Percentiles rank a stretch among this genome's conserved stretches.
phyloP scores from a whole-genome alignment of 2,888 invertebrate genomes.

The Drosophila testacea region DNA sequence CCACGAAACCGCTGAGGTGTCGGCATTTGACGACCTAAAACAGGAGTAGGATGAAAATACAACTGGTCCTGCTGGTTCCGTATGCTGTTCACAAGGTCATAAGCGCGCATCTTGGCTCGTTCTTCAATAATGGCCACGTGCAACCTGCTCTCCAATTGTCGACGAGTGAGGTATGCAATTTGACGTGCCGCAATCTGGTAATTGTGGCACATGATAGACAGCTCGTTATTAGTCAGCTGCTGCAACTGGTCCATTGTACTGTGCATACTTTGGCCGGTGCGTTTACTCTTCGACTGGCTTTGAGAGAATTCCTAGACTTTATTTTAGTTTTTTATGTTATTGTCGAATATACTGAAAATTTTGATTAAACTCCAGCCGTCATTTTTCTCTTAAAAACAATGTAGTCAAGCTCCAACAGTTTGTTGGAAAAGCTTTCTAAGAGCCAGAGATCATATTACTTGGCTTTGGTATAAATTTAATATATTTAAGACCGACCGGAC shows the following conservation, averaged over 20 bases:
- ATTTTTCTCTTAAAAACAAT: not conserved
- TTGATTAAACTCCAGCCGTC: conserved; percentile 13
- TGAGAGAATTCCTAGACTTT: conserved; percentile 2
- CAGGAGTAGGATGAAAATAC: not conserved
- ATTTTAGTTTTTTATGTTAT: not conserved
- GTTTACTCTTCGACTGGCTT: not conserved
- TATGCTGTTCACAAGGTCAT: not conserved
- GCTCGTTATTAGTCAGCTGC: conserved; percentile 34
- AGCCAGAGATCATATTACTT: not conserved
- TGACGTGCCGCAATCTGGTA: conserved; percentile 22
- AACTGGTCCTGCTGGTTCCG: not conserved
- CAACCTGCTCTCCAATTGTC: conserved; percentile 44
- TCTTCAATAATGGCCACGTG: conserved; percentile 59
- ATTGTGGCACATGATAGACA: conserved; percentile 46
- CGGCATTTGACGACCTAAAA: not conserved
- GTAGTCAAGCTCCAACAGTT: not conserved
- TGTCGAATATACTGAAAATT: conserved; percentile 30
- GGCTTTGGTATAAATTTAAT: too few relatives aligned
- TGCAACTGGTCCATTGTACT: conserved; percentile 27
- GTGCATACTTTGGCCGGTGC: conserved; percentile 8
- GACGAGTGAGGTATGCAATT: conserved; percentile 19
- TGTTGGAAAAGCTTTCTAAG: not conserved
- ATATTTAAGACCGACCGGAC: too few relatives aligned
- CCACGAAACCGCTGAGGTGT: conserved; percentile 22
- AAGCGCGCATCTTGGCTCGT: conserved; percentile 43